Evolutionary conservation across 2,797 vertebrate species (phyloP).

Genomic region (Tokudaia muenninki): DNA sequence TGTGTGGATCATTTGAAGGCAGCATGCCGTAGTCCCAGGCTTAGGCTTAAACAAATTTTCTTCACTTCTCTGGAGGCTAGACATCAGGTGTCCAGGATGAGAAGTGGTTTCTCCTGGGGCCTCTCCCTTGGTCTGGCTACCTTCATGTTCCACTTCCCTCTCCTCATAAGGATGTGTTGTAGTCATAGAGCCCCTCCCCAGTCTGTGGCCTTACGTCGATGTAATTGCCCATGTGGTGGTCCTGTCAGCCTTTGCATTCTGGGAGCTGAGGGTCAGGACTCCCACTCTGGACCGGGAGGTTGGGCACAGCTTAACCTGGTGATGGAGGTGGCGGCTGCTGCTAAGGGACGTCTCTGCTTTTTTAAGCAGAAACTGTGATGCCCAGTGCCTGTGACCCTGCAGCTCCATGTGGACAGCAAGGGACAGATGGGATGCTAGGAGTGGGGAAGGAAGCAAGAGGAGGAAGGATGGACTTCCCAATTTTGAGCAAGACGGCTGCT

Average conservation of each 20-base stretch:
- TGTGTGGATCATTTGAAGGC: rapidly evolving
- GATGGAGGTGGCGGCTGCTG: rapidly evolving
- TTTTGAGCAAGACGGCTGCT: not conserved
- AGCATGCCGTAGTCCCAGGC: rapidly evolving
- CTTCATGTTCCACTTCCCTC: not conserved
- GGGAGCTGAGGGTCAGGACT: not conserved
- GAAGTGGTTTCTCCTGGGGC: not conserved
- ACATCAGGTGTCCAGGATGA: too few relatives aligned
- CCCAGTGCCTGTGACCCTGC: not conserved
- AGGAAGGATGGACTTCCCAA: not conserved
- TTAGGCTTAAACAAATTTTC: not conserved
- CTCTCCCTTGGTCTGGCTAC: too few relatives aligned
- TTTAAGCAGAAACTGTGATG: not conserved
- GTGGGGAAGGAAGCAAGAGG: not conserved
- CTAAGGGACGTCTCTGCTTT: not conserved
- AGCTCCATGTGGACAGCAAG: not conserved
- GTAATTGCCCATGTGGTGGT: not conserved
- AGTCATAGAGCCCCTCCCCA: not conserved
- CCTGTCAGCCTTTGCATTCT: not conserved
- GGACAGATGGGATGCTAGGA: rapidly evolving
- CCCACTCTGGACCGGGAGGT: too few relatives aligned
- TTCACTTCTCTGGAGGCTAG: not conserved
- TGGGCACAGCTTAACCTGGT: not conserved
- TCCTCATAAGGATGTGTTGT: not conserved
- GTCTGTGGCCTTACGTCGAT: not conserved